phyloP scores from a whole-genome alignment of 2,888 invertebrate species.

The Deroplatys truncata region DNA sequence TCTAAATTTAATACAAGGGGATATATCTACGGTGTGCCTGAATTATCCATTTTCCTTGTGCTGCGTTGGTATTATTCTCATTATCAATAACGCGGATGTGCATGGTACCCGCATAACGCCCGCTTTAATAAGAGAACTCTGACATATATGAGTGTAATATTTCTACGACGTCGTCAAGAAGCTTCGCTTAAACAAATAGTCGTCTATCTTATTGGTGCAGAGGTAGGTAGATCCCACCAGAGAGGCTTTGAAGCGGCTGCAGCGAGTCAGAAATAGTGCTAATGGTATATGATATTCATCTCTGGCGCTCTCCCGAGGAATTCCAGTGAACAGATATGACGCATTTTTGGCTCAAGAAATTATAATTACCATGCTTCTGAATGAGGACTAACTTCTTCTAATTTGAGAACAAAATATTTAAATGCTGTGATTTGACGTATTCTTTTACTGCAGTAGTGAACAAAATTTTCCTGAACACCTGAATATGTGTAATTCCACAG shows the following conservation, averaged over 20 bases:
- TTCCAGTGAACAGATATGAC: too few relatives aligned
- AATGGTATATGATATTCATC: neutral
- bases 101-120: neutral
- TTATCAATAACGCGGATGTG: neutral
- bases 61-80: neutral
- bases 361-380: too few relatives aligned
- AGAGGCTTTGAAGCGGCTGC: neutral
- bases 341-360: too few relatives aligned
- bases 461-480: too few relatives aligned
- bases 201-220: neutral
- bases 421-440: too few relatives aligned
- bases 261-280: neutral
- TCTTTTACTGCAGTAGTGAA: too few relatives aligned
- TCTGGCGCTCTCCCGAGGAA: neutral
- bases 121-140: neutral
- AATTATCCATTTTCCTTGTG: neutral
- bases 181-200: neutral
- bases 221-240: neutral
- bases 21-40: neutral
- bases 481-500: too few relatives aligned
- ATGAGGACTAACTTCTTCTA: too few relatives aligned
- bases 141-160: neutral
- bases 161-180: neutral
- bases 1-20: too few relatives aligned
- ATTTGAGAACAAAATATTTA: too few relatives aligned